phyloP scores from a whole-genome alignment of 1,140 invertebrate species.

The Rhopalosiphum padi region DNA sequence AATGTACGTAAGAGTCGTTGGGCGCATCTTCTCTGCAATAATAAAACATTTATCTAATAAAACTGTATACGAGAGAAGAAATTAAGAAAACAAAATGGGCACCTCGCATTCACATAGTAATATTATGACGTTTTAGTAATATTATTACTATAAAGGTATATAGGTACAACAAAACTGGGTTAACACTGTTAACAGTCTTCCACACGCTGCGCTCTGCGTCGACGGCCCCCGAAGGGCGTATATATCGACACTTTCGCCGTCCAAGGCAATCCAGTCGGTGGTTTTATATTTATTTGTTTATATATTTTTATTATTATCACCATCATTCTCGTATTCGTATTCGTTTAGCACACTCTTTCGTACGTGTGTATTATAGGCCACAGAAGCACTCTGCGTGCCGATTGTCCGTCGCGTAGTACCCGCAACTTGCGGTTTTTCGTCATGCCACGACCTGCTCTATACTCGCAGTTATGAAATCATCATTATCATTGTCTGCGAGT shows the following conservation, averaged over 20 bases:
- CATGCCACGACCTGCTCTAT: neutral
- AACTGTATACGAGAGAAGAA: neutral
- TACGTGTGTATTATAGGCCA: neutral
- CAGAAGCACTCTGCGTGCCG: neutral
- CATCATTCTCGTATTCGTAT: neutral
- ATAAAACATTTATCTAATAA: neutral
- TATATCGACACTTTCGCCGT: constrained; percentile 53
- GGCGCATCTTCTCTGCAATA: neutral
- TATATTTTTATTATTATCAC: neutral
- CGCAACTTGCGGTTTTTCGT: neutral
- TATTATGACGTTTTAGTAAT: constrained; percentile 2
- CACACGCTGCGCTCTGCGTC: neutral
- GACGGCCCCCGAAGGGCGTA: constrained; percentile 45
- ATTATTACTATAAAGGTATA: too few relatives aligned
- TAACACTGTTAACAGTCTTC: constrained; percentile 33
- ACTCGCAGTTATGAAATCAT: neutral
- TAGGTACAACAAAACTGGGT: constrained; percentile 43
- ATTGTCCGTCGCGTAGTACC: neutral
- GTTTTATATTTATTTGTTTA: constrained; percentile 3
- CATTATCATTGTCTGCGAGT: too few relatives aligned
- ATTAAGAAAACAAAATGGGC: neutral
- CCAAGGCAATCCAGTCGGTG: constrained; percentile 54
- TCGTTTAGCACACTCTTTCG: neutral
- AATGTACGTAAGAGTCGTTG: neutral
- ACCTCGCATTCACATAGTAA: neutral